These are phyloP conservation scores for Coregonus clupeaformis DNA, from an alignment of 2,113 vertebrate genomes.

Conservation along the genomic window DNA sequence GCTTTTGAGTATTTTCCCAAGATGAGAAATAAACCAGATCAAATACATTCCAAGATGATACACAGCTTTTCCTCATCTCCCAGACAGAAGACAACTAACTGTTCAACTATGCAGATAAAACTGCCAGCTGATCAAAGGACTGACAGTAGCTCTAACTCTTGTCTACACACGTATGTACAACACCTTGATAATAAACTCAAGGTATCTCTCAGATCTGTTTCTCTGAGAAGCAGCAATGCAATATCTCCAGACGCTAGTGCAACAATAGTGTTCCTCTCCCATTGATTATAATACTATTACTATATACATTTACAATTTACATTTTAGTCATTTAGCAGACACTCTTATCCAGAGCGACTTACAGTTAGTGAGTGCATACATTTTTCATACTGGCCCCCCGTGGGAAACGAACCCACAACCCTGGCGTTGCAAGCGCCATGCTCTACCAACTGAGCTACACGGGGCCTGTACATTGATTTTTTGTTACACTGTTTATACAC, in stretches of 20 bases:
- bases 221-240: too few relatives aligned
- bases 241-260: not conserved
- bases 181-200: conserved; percentile 53
- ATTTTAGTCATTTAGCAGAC: too few relatives aligned
- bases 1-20: not conserved
- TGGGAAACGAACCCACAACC: too few relatives aligned
- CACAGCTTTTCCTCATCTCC: not conserved
- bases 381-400: too few relatives aligned
- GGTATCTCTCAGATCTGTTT: conserved; percentile 13
- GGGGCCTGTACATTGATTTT: too few relatives aligned
- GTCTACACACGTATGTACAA: conserved; percentile 11
- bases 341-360: too few relatives aligned
- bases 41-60: not conserved
- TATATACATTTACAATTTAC: too few relatives aligned
- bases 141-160: not conserved
- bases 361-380: too few relatives aligned
- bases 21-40: not conserved
- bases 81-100: not conserved
- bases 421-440: too few relatives aligned
- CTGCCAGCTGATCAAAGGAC: not conserved
- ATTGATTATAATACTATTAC: too few relatives aligned
- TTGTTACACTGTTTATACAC: too few relatives aligned
- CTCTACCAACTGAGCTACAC: too few relatives aligned
- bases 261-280: not conserved
- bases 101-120: not conserved